Base-by-base conservation (phyloP, 2,797 vertebrate species). In the Valencia hispanica region DNA sequence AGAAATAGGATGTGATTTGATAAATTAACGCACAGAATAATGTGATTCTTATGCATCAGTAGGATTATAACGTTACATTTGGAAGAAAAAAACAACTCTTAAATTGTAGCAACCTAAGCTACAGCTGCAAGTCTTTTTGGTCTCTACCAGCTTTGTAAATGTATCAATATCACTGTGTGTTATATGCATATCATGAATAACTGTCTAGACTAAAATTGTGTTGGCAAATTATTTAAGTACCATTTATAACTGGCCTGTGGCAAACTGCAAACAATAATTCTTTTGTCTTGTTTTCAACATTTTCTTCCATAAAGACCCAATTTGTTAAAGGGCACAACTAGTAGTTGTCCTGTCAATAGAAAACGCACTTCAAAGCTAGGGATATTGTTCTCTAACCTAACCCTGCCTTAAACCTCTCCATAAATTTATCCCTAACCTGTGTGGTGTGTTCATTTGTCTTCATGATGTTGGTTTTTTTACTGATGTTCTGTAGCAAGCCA, bases 1-100 rank as follows among this genome's bases (percentile, higher is more conserved):
- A 68, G 50, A 73, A 43, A 36, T 14, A 70, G 47, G 70, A 53
- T 79, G 55, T 78, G 75, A 78, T 84, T 78, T 83, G 68, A 73
- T 18, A 50, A 41, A 71, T 48, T 10, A 25, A 69, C 30, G 41
- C 25, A 22, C 22, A 36, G 32, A 50, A 18, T 51, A 14, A 7
- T n/a, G 20, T 15, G n/a, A 36, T 12, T 32, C 30, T 57, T 34
- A 45, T 69, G 51, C 51, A 45, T 32, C 36, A 39, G 34, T 39
- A 5, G 20, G 61, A 39, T 39, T 39, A 39, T 36, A 12, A 36
- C 39, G 34, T 63, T 22, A 22, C 10, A 65, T 65, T 63, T 39
- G 25, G 22, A 65, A 65, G 32, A 39, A 39, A 39, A 59, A 25
- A 22, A 51, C 34, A 39, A 12, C 32, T 36, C 61, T 1, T 39